These are phyloP conservation scores for Caenorhabditis briggsae DNA, from an alignment of 1,140 invertebrate species.

Conservation along the genomic window DNA sequence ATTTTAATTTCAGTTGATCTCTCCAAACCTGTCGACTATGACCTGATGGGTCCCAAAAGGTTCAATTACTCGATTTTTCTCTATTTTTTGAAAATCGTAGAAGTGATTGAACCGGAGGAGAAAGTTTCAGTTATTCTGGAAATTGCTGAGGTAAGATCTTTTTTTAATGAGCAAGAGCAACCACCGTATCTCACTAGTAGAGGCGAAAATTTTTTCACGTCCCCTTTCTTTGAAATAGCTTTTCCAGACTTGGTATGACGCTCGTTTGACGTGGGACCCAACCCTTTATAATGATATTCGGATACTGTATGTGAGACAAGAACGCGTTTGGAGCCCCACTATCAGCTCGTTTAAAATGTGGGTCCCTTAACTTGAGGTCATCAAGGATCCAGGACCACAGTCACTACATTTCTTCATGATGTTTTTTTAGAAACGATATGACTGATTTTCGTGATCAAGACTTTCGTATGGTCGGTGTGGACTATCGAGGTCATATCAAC, in stretches of 20 bases:
- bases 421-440: neutral
- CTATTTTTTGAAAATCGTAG: neutral
- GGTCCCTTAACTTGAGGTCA: neutral
- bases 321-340: neutral
- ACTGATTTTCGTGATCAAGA: constrained; percentile 1
- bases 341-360: neutral
- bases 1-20: neutral
- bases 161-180: too few relatives aligned
- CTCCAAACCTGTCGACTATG: neutral
- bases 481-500: neutral
- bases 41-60: neutral
- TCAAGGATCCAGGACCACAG: too few relatives aligned
- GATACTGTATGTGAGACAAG: neutral
- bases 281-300: neutral
- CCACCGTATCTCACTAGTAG: too few relatives aligned
- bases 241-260: constrained; percentile 10
- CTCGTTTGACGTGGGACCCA: neutral
- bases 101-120: neutral
- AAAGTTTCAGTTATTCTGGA: neutral
- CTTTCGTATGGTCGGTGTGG: neutral
- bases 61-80: neutral
- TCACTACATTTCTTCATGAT: too few relatives aligned
- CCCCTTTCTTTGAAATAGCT: too few relatives aligned
- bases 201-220: too few relatives aligned
- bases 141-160: neutral